A percentile compares a stretch with the other conserved stretches of the same genome.
Conservation (phyloP, 1,140 invertebrate species). For the Trinorchestia longiramus region DNA sequence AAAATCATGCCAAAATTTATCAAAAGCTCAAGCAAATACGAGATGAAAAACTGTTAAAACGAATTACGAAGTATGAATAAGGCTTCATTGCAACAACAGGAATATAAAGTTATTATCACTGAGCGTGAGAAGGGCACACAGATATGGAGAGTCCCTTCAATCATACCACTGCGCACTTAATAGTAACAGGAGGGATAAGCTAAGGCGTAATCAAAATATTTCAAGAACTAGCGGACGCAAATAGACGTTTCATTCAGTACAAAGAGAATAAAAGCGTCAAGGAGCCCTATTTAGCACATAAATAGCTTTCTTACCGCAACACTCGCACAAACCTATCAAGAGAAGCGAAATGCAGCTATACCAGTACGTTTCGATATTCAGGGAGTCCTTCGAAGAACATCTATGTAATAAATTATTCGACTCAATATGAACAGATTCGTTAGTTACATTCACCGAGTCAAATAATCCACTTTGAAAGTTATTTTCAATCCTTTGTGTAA, state of each 20-base stretch:
- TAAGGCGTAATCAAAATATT: neutral
- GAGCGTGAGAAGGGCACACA: neutral
- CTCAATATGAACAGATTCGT: neutral
- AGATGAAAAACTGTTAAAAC: neutral
- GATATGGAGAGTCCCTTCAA: neutral
- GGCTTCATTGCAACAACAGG: constrained; percentile 9
- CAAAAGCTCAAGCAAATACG: neutral
- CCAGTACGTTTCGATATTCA: neutral
- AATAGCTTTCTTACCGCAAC: neutral
- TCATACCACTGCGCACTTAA: neutral
- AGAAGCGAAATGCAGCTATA: neutral
- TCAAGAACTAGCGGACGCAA: neutral
- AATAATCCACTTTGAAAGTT: neutral
- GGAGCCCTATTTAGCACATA: neutral
- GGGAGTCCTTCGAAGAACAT: neutral
- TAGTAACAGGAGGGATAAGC: constrained; percentile 23
- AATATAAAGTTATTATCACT: constrained; percentile 8
- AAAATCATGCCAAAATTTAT: neutral
- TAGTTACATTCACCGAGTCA: neutral
- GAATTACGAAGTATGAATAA: neutral
- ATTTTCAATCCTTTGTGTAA: neutral
- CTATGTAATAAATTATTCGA: neutral
- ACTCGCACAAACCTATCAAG: neutral
- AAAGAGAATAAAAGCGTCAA: neutral
- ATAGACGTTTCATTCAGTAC: neutral